A percentile compares a stretch with the other conserved stretches of the same genome.
These are phyloP conservation scores for Oryzias javanicus DNA, from an alignment of 2,113 vertebrate species.

Conservation along the genomic window DNA sequence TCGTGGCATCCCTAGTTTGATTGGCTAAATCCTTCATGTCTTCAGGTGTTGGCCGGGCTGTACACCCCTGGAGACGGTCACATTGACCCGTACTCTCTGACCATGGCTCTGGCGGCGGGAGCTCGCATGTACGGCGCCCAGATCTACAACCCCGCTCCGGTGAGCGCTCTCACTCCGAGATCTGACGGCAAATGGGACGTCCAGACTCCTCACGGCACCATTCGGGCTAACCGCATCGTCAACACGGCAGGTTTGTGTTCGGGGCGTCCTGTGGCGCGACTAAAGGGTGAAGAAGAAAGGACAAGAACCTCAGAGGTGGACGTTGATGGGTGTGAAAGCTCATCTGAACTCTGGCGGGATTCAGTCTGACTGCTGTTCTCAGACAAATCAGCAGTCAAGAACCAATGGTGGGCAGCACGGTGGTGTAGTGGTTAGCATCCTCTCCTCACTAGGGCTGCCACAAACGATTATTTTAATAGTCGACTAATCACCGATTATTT, in stretches of 20 bases:
- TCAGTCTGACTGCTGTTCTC: no score
- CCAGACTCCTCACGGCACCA: conserved; percentile 85
- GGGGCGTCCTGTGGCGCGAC: background rate
- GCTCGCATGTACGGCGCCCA: conserved; percentile 93
- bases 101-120: conserved; percentile 96
- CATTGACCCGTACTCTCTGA: conserved; percentile 98
- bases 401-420: no score
- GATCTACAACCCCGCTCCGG: conserved; percentile 87
- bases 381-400: no score
- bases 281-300: no score
- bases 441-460: no score
- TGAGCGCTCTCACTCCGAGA: conserved; percentile 78
- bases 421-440: no score
- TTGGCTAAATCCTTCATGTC: background rate
- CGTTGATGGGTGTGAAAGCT: no score
- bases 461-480: no score
- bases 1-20: no score
- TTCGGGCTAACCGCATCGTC: conserved; percentile 87
- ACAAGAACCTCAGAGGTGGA: background rate
- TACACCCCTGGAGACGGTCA: conserved; percentile 96
- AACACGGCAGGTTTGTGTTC: conserved; percentile 85
- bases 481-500: no score
- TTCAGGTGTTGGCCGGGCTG: conserved; percentile 89
- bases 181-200: conserved; percentile 91
- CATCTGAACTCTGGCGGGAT: no score